Evolutionary conservation across 2,113 vertebrate genomes (phyloP).

Genomic region (Sterrhoptilus dennistouni): DNA sequence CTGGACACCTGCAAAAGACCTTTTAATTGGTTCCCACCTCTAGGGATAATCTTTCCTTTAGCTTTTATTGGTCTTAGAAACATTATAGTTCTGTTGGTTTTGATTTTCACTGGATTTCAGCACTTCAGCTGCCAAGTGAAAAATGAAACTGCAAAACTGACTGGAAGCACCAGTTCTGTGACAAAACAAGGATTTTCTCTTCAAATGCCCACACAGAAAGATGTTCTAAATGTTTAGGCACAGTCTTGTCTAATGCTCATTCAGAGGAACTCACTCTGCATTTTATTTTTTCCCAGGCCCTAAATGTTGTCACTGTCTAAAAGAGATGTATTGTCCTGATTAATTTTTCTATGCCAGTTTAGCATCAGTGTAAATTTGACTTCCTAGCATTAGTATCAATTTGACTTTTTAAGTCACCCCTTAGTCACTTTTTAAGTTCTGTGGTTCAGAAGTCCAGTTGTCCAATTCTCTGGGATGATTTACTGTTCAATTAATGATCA

Average conservation of each 20-base stretch:
- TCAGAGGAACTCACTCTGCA: neutral
- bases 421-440: neutral
- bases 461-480: neutral
- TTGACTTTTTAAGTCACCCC: neutral
- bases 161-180: neutral
- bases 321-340: neutral
- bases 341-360: neutral
- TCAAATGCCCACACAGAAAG: neutral
- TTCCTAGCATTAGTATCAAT: neutral
- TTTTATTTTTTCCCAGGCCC: neutral
- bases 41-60: neutral
- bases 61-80: neutral
- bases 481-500: neutral
- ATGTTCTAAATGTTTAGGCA: neutral
- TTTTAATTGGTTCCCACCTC: neutral
- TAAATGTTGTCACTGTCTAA: neutral
- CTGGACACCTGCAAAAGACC: neutral
- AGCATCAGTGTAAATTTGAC: neutral
- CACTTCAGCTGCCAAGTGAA: neutral
- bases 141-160: neutral
- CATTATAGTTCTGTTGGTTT: neutral
- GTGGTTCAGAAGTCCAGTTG: neutral
- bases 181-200: neutral
- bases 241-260: neutral
- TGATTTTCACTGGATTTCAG: neutral